Conservation (phyloP, 2,888 invertebrate species). For the Tetrapedia diversipes region DNA sequence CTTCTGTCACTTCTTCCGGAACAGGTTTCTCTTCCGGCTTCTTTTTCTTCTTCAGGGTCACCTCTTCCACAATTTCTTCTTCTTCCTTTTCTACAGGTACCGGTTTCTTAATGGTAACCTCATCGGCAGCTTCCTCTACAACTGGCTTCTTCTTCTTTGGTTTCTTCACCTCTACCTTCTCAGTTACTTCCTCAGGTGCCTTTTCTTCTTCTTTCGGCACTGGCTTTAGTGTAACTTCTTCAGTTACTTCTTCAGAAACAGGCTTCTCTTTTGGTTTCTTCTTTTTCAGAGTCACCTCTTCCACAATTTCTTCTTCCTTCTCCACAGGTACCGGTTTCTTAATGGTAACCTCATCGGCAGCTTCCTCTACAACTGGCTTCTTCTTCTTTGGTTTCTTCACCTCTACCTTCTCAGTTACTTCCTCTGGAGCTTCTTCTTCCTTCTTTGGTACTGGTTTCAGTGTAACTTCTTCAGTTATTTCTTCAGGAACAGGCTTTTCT, state of each 20-base stretch:
- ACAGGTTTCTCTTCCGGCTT: conserved; percentile 80
- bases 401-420: conserved; percentile 72
- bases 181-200: conserved; percentile 56
- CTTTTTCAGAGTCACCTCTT: conserved; percentile 82
- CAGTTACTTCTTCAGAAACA: conserved; percentile 68
- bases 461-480: conserved; percentile 65
- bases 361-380: conserved; percentile 70
- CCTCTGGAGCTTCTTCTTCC: conserved; percentile 73
- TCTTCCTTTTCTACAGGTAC: conserved; percentile 82
- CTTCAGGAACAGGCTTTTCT: conserved; percentile 77
- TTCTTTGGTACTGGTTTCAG: conserved; percentile 73
- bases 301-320: conserved; percentile 81
- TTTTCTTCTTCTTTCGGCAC: conserved; percentile 66
- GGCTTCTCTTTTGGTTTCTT: conserved; percentile 73
- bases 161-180: conserved; percentile 62
- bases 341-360: conserved; percentile 68
- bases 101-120: conserved; percentile 65
- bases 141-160: conserved; percentile 69
- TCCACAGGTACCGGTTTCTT: conserved; percentile 77
- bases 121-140: conserved; percentile 69
- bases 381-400: conserved; percentile 73
- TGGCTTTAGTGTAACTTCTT: conserved; percentile 80
- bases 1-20: conserved; percentile 47
- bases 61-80: conserved; percentile 67
- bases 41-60: conserved; percentile 52